These are phyloP conservation scores for Vanessa atalanta DNA, from an alignment of 1,140 invertebrate species.

Conservation along the genomic window DNA sequence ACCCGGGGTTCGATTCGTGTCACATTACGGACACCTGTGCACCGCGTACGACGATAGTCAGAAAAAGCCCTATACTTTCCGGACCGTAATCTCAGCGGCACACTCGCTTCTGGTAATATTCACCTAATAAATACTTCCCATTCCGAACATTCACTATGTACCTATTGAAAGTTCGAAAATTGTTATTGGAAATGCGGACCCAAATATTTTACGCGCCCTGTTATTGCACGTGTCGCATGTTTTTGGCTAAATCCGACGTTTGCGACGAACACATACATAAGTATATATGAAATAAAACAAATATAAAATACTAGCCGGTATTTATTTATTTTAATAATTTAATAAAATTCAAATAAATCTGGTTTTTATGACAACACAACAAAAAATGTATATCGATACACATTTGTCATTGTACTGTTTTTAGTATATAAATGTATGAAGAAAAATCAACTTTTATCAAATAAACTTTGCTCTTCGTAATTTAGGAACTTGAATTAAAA, in stretches of 20 bases:
- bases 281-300: neutral
- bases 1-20: conserved; percentile 45
- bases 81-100: conserved; percentile 61
- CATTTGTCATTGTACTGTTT: neutral
- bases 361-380: no score
- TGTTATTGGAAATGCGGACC: conserved; percentile 65
- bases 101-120: conserved; percentile 68
- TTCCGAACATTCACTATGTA: conserved; percentile 58
- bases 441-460: neutral
- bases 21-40: conserved; percentile 73
- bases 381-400: no score
- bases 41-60: conserved; percentile 51
- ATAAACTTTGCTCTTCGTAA: conserved; percentile 3
- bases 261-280: neutral
- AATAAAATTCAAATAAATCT: neutral
- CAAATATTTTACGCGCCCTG: conserved; percentile 52
- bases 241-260: conserved; percentile 18
- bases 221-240: conserved; percentile 44
- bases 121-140: conserved; percentile 73
- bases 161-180: conserved; percentile 61
- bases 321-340: neutral
- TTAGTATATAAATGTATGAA: neutral
- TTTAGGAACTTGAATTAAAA: conserved; percentile 19
- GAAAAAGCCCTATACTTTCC: conserved; percentile 60
- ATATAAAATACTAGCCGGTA: neutral